Base-by-base conservation (phyloP, 2,113 vertebrate genomes). In the Prochilodus magdalenae region DNA sequence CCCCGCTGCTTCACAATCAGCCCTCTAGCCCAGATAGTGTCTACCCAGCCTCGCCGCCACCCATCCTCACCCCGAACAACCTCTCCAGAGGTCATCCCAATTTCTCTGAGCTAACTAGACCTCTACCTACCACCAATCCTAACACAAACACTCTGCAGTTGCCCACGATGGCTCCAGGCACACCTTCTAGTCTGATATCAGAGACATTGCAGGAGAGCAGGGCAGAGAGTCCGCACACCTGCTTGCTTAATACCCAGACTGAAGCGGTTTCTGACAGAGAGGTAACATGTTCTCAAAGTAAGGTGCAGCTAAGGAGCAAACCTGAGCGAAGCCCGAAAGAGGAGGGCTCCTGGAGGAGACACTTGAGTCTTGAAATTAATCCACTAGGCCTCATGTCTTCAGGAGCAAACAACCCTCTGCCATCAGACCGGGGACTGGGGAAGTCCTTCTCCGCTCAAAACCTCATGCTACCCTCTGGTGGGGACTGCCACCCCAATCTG, bases 391-490 rank as follows among this genome's bases (percentile, higher is more conserved):
- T 96, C 36, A 93, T 96, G 87, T 95, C 91, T 71, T 95, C 96
- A 2, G 87, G 89, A 87, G 88, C 90, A 44, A 93, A 94, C 66
- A 27, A 10, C 51, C 87, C 44, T 59, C 89, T 77, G 86, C 91
- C 85, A 88, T 89, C 89, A 82, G 82, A 65, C 47, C 74, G 93
- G 87, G 91, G 93, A 84, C 93, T 97, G 16, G 96, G 95, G 67
- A 97, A 98, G 87, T 98, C 97, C 73, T 90, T 96, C 85, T 98
- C 98, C 22, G 96, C 94, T 83, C 96, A 98, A 90, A 96, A 97
- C 87, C 95, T 99, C 87, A 96, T 95, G 89, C 95, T 95, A 71
- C 94, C 96, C 44, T 76, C 81, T 20, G 91, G 93, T 49, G 95
- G 93, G 83, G 95, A 94, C 91, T 94, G 93, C 89, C 94, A 92